phyloP scores from a whole-genome alignment of 2,888 invertebrate genomes.

The Apotomis capreana region DNA sequence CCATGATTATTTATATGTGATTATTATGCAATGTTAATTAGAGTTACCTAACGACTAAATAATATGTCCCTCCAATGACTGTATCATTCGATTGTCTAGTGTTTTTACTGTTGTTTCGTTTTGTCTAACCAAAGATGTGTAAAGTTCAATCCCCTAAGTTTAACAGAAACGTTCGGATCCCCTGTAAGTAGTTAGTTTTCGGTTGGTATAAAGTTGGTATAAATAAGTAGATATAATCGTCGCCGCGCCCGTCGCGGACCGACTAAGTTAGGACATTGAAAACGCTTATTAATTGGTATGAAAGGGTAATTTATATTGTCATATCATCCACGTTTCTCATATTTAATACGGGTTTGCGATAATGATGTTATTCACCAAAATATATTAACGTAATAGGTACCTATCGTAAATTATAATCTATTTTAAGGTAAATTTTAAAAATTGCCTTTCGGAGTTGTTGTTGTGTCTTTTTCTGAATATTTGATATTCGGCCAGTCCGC shows the following conservation, averaged over 20 bases:
- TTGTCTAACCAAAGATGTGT: conserved; percentile 81
- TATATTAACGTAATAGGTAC: conserved; percentile 78
- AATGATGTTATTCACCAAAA: conserved; percentile 83
- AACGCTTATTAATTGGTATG: conserved; percentile 84
- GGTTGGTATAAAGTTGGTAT: conserved; percentile 74
- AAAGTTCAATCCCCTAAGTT: conserved; percentile 66
- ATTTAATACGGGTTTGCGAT: conserved; percentile 84
- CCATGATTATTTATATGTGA: conserved; percentile 77
- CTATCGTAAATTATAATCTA: conserved; percentile 77
- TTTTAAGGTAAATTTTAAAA: conserved; percentile 80
- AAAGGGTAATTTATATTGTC: conserved; percentile 84
- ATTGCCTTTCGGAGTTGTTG: conserved; percentile 79
- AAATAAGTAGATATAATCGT: conserved; percentile 79
- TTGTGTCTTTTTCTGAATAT: conserved; percentile 79
- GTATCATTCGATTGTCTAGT: conserved; percentile 78
- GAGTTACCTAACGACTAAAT: conserved; percentile 79
- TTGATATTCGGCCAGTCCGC: conserved; percentile 71
- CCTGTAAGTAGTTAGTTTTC: conserved; percentile 80
- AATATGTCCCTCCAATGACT: conserved; percentile 82
- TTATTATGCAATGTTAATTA: conserved; percentile 81
- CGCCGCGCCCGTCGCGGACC: conserved; percentile 72
- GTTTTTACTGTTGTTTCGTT: conserved; percentile 78
- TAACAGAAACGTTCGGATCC: conserved; percentile 72
- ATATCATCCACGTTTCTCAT: conserved; percentile 84
- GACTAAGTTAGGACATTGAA: conserved; percentile 82